phyloP scores from a whole-genome alignment of 1,140 invertebrate genomes.

The Probaryconus sp. region DNA sequence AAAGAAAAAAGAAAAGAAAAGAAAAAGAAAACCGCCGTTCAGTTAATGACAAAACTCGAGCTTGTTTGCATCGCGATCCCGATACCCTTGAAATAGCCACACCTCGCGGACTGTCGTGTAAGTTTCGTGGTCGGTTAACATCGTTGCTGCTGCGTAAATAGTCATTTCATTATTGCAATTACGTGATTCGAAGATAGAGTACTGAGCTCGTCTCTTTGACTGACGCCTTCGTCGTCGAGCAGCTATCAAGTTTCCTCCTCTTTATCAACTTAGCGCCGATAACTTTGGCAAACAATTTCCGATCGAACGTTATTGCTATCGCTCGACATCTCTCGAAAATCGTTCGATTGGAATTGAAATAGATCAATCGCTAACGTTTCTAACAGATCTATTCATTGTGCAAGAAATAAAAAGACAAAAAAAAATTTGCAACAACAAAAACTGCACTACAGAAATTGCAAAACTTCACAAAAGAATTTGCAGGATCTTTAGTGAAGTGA shows the following conservation, averaged over 20 bases:
- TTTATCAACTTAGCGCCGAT: conserved; percentile 23
- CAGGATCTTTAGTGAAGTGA: too few relatives aligned
- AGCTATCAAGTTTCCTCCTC: conserved; percentile 11
- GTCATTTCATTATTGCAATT: conserved; percentile 44
- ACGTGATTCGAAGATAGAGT: conserved; percentile 27
- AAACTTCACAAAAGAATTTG: too few relatives aligned
- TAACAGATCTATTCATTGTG: too few relatives aligned
- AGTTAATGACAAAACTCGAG: too few relatives aligned
- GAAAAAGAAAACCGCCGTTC: too few relatives aligned
- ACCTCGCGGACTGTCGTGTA: conserved; percentile 40
- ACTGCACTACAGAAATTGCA: too few relatives aligned
- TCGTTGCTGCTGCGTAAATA: conserved; percentile 34
- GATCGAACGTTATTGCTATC: conserved; percentile 28
- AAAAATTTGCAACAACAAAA: too few relatives aligned
- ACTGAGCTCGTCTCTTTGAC: conserved; percentile 1
- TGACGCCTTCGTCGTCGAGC: conserved; percentile 4
- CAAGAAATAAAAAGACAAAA: too few relatives aligned
- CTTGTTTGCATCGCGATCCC: conserved; percentile 10
- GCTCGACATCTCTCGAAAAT: conserved; percentile 12
- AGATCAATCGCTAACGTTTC: too few relatives aligned
- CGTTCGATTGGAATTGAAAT: too few relatives aligned
- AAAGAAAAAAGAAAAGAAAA: too few relatives aligned
- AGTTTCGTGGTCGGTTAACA: conserved; percentile 20
- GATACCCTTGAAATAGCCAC: conserved; percentile 44
- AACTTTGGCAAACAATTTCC: conserved; percentile 25